Evolutionary conservation across 2,888 invertebrate species (phyloP), one percentile per base, ranked within the genome.

Genomic region (Lamproptera curius): DNA sequence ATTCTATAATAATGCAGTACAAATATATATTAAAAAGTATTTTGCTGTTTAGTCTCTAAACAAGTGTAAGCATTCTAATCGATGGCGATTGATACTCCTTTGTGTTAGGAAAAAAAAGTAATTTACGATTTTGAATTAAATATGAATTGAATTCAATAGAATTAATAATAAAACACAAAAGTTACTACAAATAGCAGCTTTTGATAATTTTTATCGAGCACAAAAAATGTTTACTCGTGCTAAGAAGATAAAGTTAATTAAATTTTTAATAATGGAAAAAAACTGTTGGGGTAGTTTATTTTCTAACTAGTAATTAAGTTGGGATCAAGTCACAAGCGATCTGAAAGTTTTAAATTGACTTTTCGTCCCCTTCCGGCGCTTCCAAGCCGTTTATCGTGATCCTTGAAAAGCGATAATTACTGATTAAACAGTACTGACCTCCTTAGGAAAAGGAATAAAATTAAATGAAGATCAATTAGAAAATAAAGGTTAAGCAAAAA

Each of bases 301-400:
- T 52, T 47, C 52, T 54, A 67, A 70, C 63, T 65, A 58, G 59
- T 67, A 72, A 62, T 76, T 74, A 75, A 74, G 67, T 67, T 63
- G 64, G 36, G 28, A 37, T 36, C 36, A 44, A 10, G 6, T 36
- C 15, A 23, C 8, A 34, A 17, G 8, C 34, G 33, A 42, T 42
- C 17, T 42, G 28, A 13, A 44, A 35, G 15, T 43, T 44, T 28
- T 35, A 28, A 44, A 44, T 44, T 44, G 36, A 37, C 43, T 69
- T 65, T 56, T 51, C 40, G 8, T 49, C 50, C 52, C 34, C 55
- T 54, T 51, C 51, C 53, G 59, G 52, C 59, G 51, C 54, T 44
- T 40, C 49, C 55, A 4, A 2, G 15, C 55, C 58, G 61, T 64
- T 68, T 65, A 63, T 64, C 64, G 57, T 55, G 63, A 65, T 63